Conservation (phyloP, 2,113 vertebrate species). For the Jaculus jaculus region DNA sequence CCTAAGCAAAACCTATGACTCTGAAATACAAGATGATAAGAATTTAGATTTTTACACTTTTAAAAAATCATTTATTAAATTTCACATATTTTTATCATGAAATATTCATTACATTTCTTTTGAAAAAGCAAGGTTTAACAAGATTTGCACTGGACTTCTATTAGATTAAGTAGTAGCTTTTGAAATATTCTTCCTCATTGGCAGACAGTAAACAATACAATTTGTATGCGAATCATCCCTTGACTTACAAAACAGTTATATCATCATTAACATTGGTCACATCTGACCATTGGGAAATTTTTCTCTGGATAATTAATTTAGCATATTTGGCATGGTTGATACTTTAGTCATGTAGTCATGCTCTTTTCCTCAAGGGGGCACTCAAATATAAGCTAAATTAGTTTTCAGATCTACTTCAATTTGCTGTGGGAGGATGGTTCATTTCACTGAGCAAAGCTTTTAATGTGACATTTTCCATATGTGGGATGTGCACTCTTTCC, state of each 20-base stretch:
- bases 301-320: slow-evolving; percentile 9
- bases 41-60: neutral
- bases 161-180: neutral
- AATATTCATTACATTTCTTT: neutral
- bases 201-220: neutral
- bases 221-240: neutral
- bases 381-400: slow-evolving; percentile 69
- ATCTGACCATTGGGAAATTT: neutral
- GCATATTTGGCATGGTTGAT: neutral
- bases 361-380: slow-evolving; percentile 80
- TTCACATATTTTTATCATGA: neutral
- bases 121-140: neutral
- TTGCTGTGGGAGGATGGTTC: slow-evolving; percentile 36
- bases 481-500: neutral
- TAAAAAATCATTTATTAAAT: neutral
- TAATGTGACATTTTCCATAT: neutral
- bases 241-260: neutral
- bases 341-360: slow-evolving; percentile 56
- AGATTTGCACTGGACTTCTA: neutral
- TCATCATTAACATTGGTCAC: neutral
- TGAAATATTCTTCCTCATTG: neutral
- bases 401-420: neutral
- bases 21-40: neutral
- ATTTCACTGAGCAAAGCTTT: slow-evolving; percentile 19
- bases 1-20: neutral